Conservation (phyloP, 37 sponge, comb jelly and placozoan species). For the Halisarca cf. caerulea region DNA sequence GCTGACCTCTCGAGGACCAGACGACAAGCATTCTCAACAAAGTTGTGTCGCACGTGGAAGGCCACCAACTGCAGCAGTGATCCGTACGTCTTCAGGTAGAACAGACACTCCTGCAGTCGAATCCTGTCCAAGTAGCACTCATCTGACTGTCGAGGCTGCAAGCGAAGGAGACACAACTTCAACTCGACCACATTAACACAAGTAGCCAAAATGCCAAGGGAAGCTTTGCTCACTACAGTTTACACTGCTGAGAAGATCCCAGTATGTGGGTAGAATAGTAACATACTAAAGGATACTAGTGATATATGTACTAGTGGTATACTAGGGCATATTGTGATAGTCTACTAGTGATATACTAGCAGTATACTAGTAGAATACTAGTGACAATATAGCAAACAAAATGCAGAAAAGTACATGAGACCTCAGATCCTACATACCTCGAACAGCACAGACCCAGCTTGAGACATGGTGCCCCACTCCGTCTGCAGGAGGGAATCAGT, state of each 20-base stretch:
- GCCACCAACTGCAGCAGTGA: slow-evolving; percentile 51
- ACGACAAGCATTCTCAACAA: slow-evolving; percentile 71
- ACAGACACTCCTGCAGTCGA: slow-evolving; percentile 81
- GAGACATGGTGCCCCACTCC: slow-evolving; percentile 11
- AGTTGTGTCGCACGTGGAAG: slow-evolving; percentile 75
- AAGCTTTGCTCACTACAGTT: no score
- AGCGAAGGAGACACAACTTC: no score
- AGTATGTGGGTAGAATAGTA: no score
- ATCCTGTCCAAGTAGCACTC: slow-evolving; percentile 55
- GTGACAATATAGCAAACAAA: no score
- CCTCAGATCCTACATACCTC: not conserved
- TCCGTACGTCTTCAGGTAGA: slow-evolving; percentile 85
- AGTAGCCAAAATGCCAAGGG: no score
- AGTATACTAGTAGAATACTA: no score
- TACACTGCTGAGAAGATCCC: no score
- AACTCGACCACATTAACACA: not conserved
- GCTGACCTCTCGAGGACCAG: slow-evolving; percentile 74
- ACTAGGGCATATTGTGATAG: no score
- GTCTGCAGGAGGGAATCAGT: no score
- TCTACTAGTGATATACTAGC: no score
- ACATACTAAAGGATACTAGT: no score
- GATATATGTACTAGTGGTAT: not conserved
- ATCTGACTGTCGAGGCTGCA: slow-evolving; percentile 3
- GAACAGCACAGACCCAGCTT: not conserved
- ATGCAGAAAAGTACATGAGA: no score